phyloP scores from a whole-genome alignment of 2,888 invertebrate genomes.

The Oscheius sp. region DNA sequence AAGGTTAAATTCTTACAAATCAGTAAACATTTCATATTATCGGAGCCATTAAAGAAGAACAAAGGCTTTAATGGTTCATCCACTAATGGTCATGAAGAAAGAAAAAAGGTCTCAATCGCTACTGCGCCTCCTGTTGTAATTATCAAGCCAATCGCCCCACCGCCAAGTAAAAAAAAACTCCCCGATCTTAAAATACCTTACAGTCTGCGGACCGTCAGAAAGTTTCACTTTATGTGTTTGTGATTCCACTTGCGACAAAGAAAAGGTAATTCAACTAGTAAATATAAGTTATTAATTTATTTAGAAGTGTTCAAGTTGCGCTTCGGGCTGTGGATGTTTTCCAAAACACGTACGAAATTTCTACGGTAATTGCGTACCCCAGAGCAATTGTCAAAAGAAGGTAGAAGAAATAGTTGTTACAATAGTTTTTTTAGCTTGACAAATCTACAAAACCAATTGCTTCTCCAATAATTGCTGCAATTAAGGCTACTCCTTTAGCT shows the following conservation, averaged over 20 bases:
- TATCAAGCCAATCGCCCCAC: not conserved
- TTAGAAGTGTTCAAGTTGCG: conserved; percentile 4
- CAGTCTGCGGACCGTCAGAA: conserved; percentile 1
- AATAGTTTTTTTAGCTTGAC: not conserved
- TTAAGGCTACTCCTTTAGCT: not conserved
- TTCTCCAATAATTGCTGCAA: not conserved
- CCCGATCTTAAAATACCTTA: conserved; percentile 15
- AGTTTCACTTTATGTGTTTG: conserved; percentile 7
- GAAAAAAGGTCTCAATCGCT: no score
- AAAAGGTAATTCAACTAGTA: not conserved
- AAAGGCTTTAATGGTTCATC: no score
- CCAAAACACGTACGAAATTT: not conserved
- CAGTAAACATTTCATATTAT: no score
- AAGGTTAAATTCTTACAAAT: no score
- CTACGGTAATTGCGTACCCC: not conserved
- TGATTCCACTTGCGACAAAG: not conserved
- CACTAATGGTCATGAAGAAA: no score
- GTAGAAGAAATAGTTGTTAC: no score
- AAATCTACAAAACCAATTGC: not conserved
- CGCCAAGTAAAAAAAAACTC: not conserved
- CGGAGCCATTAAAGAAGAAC: no score
- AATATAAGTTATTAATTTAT: not conserved
- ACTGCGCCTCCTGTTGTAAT: not conserved
- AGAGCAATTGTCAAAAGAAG: not conserved
- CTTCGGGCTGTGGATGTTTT: conserved; percentile 17